phyloP scores from a whole-genome alignment of 2,113 vertebrate species.

The Tursiops truncatus region DNA sequence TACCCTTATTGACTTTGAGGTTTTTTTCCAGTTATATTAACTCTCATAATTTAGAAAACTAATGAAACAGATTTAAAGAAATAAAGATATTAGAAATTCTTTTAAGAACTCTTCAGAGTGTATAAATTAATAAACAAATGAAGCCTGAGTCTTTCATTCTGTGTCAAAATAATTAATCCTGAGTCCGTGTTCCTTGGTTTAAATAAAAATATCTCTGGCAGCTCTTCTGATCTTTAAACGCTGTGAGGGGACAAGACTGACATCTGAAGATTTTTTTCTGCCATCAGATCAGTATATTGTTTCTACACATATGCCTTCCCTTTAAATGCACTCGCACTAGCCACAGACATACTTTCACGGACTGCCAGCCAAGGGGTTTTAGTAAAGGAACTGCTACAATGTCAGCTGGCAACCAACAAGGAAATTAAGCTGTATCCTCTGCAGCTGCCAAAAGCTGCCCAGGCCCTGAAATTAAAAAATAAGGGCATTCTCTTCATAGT shows the following conservation, averaged over 20 bases:
- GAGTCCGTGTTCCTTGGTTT: not conserved
- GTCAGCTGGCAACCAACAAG: slow-evolving; percentile 41
- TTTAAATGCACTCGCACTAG: not conserved
- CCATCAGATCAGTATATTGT: not conserved
- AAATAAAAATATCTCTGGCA: slow-evolving; percentile 5
- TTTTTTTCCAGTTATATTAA: not conserved
- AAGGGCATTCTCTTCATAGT: slow-evolving; percentile 27
- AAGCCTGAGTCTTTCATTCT: slow-evolving; percentile 31
- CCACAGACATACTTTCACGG: slow-evolving; percentile 28
- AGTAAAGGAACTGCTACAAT: slow-evolving; percentile 54
- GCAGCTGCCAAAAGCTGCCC: slow-evolving; percentile 59
- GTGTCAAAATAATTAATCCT: slow-evolving; percentile 6
- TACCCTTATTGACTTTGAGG: not conserved
- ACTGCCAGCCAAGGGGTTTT: slow-evolving; percentile 40
- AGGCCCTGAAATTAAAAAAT: slow-evolving; percentile 47
- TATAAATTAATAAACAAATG: not conserved
- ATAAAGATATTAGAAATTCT: slow-evolving; percentile 13
- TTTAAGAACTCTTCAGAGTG: not conserved
- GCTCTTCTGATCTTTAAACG: not conserved
- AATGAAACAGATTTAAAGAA: slow-evolving; percentile 38
- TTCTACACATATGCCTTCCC: not conserved
- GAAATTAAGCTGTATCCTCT: slow-evolving; percentile 54
- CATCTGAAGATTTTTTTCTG: not conserved
- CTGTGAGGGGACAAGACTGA: not conserved
- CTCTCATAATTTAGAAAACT: slow-evolving; percentile 30